Conservation (phyloP, 2,888 invertebrate species). For the Acrobasis consociella region DNA sequence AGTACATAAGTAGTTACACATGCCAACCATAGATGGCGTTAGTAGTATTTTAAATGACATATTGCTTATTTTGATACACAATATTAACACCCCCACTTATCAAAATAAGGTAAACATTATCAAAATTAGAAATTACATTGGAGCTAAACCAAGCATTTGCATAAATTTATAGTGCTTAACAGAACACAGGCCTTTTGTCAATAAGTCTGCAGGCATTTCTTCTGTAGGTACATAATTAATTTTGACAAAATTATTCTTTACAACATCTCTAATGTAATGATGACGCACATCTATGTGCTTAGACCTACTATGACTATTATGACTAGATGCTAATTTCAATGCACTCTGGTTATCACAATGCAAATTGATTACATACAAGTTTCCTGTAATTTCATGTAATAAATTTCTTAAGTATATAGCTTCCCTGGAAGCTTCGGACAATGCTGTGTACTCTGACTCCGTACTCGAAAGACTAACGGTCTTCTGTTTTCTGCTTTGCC, state of each 20-base stretch:
- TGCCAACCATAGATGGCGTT: too few species aligned
- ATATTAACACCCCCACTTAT: too few species aligned
- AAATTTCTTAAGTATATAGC: constrained; percentile 32
- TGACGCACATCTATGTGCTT: constrained; percentile 34
- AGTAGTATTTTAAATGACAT: too few species aligned
- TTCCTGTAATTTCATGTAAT: constrained; percentile 25
- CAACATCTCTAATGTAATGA: constrained; percentile 28
- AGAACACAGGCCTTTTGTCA: constrained; percentile 9
- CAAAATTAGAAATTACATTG: too few species aligned
- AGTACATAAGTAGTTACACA: too few species aligned
- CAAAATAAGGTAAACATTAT: too few species aligned
- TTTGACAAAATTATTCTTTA: constrained; percentile 23
- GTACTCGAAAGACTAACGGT: constrained; percentile 21
- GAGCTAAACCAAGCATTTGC: background rate
- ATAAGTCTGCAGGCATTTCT: constrained; percentile 21
- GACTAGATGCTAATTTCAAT: constrained; percentile 28
- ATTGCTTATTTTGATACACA: too few species aligned
- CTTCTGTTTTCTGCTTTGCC: constrained; percentile 17
- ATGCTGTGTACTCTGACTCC: constrained; percentile 22
- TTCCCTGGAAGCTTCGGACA: constrained; percentile 31
- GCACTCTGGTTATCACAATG: constrained; percentile 32
- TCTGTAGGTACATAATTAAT: constrained; percentile 20
- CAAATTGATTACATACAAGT: constrained; percentile 17
- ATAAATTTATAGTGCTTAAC: background rate
- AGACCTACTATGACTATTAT: constrained; percentile 26